phyloP scores from a whole-genome alignment of 1,140 invertebrate genomes.

The Aplysia californica region DNA sequence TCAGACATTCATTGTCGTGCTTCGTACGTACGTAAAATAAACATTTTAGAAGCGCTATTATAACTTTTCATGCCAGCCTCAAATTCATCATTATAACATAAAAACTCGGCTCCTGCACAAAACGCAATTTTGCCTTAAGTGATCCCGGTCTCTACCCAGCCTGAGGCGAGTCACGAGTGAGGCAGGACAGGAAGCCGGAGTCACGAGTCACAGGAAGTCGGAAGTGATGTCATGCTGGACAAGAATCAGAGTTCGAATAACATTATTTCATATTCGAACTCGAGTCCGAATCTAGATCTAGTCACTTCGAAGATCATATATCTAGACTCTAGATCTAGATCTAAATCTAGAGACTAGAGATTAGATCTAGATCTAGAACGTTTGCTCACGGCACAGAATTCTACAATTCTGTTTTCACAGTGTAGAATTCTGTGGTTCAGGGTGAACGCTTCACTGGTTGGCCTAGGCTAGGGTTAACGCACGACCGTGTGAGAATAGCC shows the following conservation, averaged over 20 bases:
- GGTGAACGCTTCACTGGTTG: no score
- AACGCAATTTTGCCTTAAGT: no score
- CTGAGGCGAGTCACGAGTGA: neutral
- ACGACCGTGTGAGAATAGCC: no score
- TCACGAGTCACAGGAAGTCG: neutral
- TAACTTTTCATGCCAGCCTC: no score
- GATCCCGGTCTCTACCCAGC: neutral
- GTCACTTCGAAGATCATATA: neutral
- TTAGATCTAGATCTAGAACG: neutral
- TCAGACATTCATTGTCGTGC: conserved; percentile 68
- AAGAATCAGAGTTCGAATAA: neutral
- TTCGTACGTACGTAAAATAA: no score
- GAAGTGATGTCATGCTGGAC: neutral
- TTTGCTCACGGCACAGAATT: no score
- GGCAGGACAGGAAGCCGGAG: neutral
- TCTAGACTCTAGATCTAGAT: neutral
- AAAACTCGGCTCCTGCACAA: no score
- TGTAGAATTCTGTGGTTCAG: no score
- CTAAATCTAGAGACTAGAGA: neutral
- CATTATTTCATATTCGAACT: neutral
- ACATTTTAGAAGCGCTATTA: no score
- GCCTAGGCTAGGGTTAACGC: no score
- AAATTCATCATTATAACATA: no score
- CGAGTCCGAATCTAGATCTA: neutral
- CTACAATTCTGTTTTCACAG: no score